Percentiles rank a stretch among this genome's conserved stretches.
These are phyloP conservation scores for Furnarius figulus DNA, from an alignment of 2,113 vertebrate species.

Conservation along the genomic window DNA sequence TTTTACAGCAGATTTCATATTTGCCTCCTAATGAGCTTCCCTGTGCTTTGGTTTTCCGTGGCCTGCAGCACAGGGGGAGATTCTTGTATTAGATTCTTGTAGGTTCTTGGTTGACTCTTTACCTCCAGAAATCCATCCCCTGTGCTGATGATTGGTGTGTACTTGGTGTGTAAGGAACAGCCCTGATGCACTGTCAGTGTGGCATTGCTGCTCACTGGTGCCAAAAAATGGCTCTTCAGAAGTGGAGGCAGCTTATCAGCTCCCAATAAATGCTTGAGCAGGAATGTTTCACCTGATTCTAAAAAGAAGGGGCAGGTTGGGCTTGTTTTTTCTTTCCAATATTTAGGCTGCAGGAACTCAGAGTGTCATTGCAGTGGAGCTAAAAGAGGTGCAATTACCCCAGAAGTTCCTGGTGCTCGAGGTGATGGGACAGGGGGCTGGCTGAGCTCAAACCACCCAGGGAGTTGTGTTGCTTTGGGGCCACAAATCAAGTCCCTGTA, in stretches of 20 bases:
- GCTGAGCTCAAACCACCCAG: background rate
- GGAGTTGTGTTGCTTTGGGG: background rate
- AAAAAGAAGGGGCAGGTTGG: background rate
- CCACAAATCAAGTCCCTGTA: background rate
- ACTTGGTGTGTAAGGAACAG: background rate
- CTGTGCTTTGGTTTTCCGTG: background rate
- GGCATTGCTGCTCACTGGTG: background rate
- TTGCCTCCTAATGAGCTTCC: background rate
- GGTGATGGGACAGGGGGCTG: background rate
- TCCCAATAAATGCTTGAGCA: background rate
- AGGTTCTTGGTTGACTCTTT: background rate
- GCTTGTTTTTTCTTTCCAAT: background rate
- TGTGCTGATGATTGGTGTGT: background rate
- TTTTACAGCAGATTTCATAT: background rate
- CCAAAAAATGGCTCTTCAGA: slow-evolving; percentile 47
- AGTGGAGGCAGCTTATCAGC: background rate
- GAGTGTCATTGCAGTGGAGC: background rate
- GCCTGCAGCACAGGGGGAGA: background rate
- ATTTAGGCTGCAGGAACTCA: background rate
- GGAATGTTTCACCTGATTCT: background rate
- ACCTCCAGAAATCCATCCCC: background rate
- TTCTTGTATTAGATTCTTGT: background rate
- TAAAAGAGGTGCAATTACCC: background rate
- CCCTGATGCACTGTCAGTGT: background rate
- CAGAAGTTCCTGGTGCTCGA: background rate